These are phyloP conservation scores for Thecophora atra DNA, from an alignment of 2,888 invertebrate species.

Conservation along the genomic window DNA sequence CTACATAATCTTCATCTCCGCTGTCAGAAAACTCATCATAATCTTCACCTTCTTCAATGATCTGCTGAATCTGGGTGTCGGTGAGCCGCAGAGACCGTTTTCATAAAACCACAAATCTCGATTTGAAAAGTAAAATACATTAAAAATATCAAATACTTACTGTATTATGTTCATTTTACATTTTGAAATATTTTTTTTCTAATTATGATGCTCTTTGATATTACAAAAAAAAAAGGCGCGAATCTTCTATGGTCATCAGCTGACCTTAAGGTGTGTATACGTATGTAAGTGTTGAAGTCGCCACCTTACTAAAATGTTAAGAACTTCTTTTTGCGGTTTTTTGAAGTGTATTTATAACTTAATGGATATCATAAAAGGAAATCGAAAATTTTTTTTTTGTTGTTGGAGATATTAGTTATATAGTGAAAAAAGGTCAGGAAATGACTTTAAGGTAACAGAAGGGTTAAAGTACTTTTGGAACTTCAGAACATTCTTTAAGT, in stretches of 20 bases:
- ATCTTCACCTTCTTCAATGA: not conserved
- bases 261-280: not conserved
- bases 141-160: slow-evolving; percentile 1
- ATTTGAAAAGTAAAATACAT: not conserved
- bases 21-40: not conserved
- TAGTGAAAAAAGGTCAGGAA: slow-evolving; percentile 2
- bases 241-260: slow-evolving; percentile 6
- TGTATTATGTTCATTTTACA: slow-evolving; percentile 1
- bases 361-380: slow-evolving; percentile 1
- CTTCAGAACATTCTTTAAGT: too few relatives aligned
- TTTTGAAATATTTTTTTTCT: not conserved
- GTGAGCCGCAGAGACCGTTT: not conserved
- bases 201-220: not conserved
- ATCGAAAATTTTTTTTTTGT: not conserved
- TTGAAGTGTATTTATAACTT: not conserved
- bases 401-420: not conserved
- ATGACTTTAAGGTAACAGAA: slow-evolving; percentile 6
- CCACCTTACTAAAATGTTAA: not conserved
- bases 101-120: not conserved
- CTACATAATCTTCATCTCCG: not conserved
- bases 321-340: not conserved
- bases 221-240: not conserved
- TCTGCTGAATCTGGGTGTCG: not conserved
- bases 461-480: too few relatives aligned
- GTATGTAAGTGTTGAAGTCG: slow-evolving; percentile 9